Percentiles rank a stretch among this genome's conserved stretches.
Evolutionary conservation across 1,140 invertebrate species (phyloP).

Genomic region (Delia radicum): DNA sequence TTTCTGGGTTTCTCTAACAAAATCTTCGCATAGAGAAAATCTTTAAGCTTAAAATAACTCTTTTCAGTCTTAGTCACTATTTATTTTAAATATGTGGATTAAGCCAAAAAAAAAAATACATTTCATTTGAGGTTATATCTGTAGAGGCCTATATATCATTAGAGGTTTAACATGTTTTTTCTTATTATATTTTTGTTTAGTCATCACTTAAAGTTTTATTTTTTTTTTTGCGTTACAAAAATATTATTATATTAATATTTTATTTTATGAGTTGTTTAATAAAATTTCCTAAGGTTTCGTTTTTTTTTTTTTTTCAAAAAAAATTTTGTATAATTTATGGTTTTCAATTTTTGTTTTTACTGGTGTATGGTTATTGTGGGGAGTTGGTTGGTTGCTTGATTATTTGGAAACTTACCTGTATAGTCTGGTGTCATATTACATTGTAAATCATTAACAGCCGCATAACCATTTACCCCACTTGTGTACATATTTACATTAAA

Average conservation of each 20-base stretch:
- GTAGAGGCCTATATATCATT: too few relatives aligned
- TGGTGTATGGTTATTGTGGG: neutral
- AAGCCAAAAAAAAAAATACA: too few relatives aligned
- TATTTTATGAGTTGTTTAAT: neutral
- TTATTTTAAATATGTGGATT: too few relatives aligned
- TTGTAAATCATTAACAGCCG: constrained; percentile 56
- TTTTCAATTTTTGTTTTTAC: neutral
- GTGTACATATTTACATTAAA: constrained; percentile 58
- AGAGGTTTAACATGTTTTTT: neutral
- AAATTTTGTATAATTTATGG: neutral
- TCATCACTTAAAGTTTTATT: constrained; percentile 12
- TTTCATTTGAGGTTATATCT: too few relatives aligned
- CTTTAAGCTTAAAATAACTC: too few relatives aligned
- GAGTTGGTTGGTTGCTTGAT: neutral
- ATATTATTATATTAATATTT: neutral
- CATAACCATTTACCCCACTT: constrained; percentile 54
- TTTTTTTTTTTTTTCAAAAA: neutral
- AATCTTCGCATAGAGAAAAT: too few relatives aligned
- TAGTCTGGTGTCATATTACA: constrained; percentile 58
- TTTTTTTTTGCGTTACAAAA: neutral
- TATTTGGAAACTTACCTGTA: constrained; percentile 53
- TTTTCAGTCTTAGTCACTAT: too few relatives aligned
- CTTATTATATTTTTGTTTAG: neutral
- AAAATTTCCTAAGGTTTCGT: neutral
- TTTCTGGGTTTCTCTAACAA: too few relatives aligned